Conservation (phyloP, 2,113 vertebrate species). For the Orycteropus afer region DNA sequence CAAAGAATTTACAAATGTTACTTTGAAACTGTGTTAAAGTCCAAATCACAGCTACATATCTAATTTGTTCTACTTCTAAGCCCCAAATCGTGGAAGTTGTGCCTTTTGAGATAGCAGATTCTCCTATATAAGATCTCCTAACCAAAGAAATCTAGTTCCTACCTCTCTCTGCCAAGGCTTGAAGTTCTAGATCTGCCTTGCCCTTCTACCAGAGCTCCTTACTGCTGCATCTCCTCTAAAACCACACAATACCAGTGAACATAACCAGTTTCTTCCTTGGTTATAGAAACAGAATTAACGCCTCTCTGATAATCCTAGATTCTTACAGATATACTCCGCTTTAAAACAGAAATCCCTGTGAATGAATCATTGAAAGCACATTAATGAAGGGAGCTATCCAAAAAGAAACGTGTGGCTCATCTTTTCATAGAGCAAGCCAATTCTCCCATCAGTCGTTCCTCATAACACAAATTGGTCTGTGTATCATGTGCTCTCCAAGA, state of each 20-base stretch:
- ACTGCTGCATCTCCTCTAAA: conserved; percentile 32
- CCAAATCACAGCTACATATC: conserved; percentile 32
- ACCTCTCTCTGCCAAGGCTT: conserved; percentile 28
- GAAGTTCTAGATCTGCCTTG: conserved; percentile 39
- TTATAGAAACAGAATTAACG: conserved; percentile 32
- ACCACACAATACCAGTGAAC: background rate
- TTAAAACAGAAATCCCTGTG: conserved; percentile 51
- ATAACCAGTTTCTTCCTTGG: conserved; percentile 55
- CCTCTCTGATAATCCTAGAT: conserved; percentile 35
- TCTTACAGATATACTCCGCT: conserved; percentile 47
- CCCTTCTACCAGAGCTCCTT: background rate
- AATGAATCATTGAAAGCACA: conserved; percentile 39
- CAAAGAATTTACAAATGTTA: conserved; percentile 46
- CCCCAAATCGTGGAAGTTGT: background rate
- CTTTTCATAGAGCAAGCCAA: conserved; percentile 46
- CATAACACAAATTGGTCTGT: background rate
- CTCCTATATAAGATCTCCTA: background rate
- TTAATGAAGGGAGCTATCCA: conserved; percentile 24
- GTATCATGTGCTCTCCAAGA: conserved; percentile 25
- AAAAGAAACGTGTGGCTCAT: conserved; percentile 44
- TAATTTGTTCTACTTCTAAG: conserved; percentile 23
- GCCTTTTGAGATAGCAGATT: conserved; percentile 20
- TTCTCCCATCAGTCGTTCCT: conserved; percentile 38
- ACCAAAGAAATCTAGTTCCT: conserved; percentile 43
- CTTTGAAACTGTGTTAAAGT: conserved; percentile 42